These are phyloP conservation scores for Menidia beryllina DNA, from an alignment of 2,113 vertebrate species.

Conservation along the genomic window DNA sequence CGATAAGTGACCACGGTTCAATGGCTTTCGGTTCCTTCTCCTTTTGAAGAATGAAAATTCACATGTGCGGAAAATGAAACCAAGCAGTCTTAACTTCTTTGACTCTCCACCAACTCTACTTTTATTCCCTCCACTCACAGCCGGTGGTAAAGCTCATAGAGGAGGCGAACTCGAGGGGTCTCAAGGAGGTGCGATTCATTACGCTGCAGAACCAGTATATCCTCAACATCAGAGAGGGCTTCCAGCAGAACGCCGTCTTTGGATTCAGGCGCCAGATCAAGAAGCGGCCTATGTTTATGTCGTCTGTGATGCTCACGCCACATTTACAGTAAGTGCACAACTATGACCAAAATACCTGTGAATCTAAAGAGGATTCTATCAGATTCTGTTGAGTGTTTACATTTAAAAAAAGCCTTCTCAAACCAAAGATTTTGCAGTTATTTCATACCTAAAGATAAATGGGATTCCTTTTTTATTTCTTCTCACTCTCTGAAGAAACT, in stretches of 20 bases:
- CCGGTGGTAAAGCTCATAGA: slow-evolving; percentile 94
- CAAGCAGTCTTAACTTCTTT: neutral
- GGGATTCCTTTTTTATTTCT: no score
- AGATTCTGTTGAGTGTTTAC: no score
- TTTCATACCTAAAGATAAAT: no score
- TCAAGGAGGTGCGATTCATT: slow-evolving; percentile 96
- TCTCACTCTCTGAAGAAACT: no score
- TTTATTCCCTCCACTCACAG: slow-evolving; percentile 65
- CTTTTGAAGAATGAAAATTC: neutral
- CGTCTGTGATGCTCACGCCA: slow-evolving; percentile 89
- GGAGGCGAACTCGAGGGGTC: slow-evolving; percentile 90
- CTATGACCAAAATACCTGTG: no score
- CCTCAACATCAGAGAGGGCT: slow-evolving; percentile 92
- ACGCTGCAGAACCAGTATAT: slow-evolving; percentile 98
- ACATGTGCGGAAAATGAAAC: slow-evolving; percentile 1
- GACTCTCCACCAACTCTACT: neutral
- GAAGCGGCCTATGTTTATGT: slow-evolving; percentile 92
- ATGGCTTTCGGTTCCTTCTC: neutral
- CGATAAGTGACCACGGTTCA: neutral
- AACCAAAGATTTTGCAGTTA: no score
- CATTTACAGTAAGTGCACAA: slow-evolving; percentile 89
- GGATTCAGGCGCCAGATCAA: slow-evolving; percentile 95
- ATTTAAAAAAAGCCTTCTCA: no score
- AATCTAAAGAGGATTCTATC: no score
- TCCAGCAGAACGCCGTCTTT: slow-evolving; percentile 91